Percentiles rank a stretch among this genome's conserved stretches.
phyloP scores from a whole-genome alignment of 2,888 invertebrate genomes.

The Metellina segmentata region DNA sequence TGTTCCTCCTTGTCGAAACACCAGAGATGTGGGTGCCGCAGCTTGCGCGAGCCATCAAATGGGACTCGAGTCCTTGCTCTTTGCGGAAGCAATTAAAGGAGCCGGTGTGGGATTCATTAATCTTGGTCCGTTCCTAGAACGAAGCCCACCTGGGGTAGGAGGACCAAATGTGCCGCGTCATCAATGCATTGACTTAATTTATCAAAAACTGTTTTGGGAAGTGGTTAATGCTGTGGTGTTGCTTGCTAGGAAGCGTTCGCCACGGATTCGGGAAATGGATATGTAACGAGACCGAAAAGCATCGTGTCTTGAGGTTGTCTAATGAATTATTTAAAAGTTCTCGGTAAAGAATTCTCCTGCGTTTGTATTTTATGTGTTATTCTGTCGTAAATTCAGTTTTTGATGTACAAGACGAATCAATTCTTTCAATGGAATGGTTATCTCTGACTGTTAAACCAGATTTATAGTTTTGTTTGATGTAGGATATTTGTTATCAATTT shows the following conservation, averaged over 20 bases:
- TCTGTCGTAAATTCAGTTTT: too few relatives aligned
- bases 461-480: too few relatives aligned
- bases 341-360: too few relatives aligned
- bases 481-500: too few relatives aligned
- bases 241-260: neutral
- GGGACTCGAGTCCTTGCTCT: neutral
- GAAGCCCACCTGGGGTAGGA: neutral
- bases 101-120: conserved; percentile 30
- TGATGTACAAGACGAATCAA: too few relatives aligned
- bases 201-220: neutral
- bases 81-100: conserved; percentile 27
- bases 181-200: neutral
- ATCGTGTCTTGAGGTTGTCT: too few relatives aligned
- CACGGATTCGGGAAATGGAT: neutral
- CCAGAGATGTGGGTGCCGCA: neutral
- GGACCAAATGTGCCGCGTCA: neutral
- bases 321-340: too few relatives aligned
- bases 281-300: neutral
- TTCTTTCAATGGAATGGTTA: too few relatives aligned
- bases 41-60: neutral
- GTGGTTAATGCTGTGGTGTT: neutral
- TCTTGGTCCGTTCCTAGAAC: neutral
- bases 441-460: too few relatives aligned
- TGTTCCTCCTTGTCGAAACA: neutral
- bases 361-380: too few relatives aligned